phyloP scores from a whole-genome alignment of 2,888 invertebrate species.

The Brachyopa scutellaris region DNA sequence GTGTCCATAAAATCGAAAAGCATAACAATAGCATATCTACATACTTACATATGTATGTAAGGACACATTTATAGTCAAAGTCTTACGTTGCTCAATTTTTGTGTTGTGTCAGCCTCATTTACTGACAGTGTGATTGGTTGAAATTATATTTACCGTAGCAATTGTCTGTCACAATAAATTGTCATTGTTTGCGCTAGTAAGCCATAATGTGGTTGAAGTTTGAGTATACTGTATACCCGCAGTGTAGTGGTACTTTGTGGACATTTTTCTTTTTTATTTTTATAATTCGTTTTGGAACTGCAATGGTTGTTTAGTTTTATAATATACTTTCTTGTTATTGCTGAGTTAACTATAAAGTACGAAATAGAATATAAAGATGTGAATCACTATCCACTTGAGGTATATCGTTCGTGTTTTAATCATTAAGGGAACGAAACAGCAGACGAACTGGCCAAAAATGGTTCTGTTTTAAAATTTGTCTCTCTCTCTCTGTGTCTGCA shows the following conservation, averaged over 20 bases:
- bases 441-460: too few species aligned
- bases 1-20: too few species aligned
- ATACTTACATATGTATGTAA: too few species aligned
- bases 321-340: background rate
- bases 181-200: conserved; percentile 37
- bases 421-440: too few species aligned
- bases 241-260: conserved; percentile 9
- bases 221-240: background rate
- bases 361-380: too few species aligned
- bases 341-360: too few species aligned
- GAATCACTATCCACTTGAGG: too few species aligned
- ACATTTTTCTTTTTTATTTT: background rate
- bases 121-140: conserved; percentile 50
- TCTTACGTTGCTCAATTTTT: conserved; percentile 7
- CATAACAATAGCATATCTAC: too few species aligned
- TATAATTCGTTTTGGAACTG: background rate
- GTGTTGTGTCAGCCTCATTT: background rate
- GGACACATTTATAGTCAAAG: too few species aligned
- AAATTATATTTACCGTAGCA: conserved; percentile 59
- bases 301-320: background rate
- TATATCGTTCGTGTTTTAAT: too few species aligned
- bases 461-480: too few species aligned
- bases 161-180: conserved; percentile 53
- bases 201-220: background rate
- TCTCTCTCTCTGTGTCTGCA: too few species aligned